Percentiles rank a stretch among this genome's conserved stretches.
Evolutionary conservation across 2,797 vertebrate species (phyloP).

Genomic region (Phalanger gymnotis): DNA sequence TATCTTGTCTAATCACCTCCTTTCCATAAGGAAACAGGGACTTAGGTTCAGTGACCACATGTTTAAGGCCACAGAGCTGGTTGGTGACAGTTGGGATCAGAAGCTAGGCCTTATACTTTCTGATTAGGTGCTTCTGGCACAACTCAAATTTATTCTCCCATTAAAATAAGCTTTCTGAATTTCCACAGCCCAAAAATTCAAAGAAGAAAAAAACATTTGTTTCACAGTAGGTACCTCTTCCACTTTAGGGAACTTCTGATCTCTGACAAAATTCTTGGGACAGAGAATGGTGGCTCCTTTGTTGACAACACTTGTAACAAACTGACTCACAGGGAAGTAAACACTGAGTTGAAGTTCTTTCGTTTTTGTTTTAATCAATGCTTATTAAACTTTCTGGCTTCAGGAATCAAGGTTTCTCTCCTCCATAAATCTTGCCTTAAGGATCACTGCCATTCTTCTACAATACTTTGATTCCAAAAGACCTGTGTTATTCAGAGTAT

Average conservation of each 20-base stretch:
- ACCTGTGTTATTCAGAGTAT: background rate
- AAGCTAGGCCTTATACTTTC: slow-evolving; percentile 61
- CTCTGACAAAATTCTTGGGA: slow-evolving; percentile 61
- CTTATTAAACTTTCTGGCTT: background rate
- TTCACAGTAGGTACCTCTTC: slow-evolving; percentile 55
- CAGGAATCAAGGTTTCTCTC: background rate
- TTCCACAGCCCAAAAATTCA: slow-evolving; percentile 35
- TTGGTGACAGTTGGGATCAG: slow-evolving; percentile 43
- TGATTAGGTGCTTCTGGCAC: slow-evolving; percentile 60
- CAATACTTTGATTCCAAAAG: background rate
- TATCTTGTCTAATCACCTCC: background rate
- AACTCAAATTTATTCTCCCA: slow-evolving; percentile 43
- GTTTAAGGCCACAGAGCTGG: background rate
- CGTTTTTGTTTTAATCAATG: background rate
- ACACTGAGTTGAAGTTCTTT: background rate
- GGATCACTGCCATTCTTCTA: background rate
- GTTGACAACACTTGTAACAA: background rate
- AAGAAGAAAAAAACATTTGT: slow-evolving; percentile 30
- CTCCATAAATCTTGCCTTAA: background rate
- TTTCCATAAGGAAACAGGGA: slow-evolving; percentile 29
- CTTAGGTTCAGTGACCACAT: background rate
- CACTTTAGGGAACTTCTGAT: slow-evolving; percentile 48
- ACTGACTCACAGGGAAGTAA: background rate
- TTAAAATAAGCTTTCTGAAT: slow-evolving; percentile 41
- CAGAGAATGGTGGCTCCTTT: slow-evolving; percentile 47